phyloP scores from a whole-genome alignment of 2,888 invertebrate species.

The Spilarctia lutea region DNA sequence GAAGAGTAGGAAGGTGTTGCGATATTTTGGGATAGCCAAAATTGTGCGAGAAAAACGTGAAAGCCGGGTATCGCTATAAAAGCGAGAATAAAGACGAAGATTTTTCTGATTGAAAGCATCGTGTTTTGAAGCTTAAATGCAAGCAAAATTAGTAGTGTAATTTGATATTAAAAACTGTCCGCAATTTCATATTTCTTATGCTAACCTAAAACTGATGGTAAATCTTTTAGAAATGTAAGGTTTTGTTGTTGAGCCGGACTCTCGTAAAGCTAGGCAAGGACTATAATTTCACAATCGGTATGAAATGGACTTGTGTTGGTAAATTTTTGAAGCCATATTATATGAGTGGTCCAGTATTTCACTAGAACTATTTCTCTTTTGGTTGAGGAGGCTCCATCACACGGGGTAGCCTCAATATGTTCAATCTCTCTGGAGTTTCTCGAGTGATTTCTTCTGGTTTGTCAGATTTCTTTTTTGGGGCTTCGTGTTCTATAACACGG shows the following conservation, averaged over 20 bases:
- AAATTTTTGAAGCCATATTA: background rate
- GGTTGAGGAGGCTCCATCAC: background rate
- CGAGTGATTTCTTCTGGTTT: background rate
- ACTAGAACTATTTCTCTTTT: background rate
- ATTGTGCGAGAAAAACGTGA: background rate
- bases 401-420: background rate
- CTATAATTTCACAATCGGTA: no score
- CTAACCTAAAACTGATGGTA: background rate
- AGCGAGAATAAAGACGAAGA: no score
- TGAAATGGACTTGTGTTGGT: no score
- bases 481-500: background rate
- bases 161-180: no score
- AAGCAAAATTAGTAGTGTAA: background rate
- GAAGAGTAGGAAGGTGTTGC: background rate
- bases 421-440: slow-evolving; percentile 1
- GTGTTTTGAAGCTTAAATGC: background rate
- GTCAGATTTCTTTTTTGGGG: background rate
- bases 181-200: background rate
- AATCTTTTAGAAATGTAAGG: background rate
- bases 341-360: background rate
- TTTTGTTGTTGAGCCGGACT: background rate
- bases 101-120: no score
- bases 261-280: no score
- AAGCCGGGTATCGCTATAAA: background rate
- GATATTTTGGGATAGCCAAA: background rate